Percentiles rank a stretch among this genome's conserved stretches.
phyloP scores from a whole-genome alignment of 2,888 invertebrate species.

The Troglohyphantes excavatus region DNA sequence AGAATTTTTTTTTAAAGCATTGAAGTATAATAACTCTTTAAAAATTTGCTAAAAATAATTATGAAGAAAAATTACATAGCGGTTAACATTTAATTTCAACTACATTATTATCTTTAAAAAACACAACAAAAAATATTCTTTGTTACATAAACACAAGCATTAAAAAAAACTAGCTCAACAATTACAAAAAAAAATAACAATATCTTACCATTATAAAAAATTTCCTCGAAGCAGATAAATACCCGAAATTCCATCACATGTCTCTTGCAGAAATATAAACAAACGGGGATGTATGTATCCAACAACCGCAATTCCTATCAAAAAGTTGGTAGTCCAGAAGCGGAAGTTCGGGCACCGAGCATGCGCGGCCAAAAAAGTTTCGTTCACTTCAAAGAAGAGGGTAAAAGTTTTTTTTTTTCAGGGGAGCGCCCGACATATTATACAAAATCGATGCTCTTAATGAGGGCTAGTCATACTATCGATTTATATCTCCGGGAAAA shows the following conservation, averaged over 20 bases:
- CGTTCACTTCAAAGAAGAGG: slow-evolving; percentile 72
- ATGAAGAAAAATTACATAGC: too few relatives aligned
- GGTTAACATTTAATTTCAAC: too few relatives aligned
- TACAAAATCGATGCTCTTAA: slow-evolving; percentile 65
- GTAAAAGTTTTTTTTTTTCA: slow-evolving; percentile 67
- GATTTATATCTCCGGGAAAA: slow-evolving; percentile 65
- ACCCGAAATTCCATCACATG: slow-evolving; percentile 67
- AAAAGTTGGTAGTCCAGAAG: slow-evolving; percentile 30
- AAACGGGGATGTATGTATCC: slow-evolving; percentile 30
- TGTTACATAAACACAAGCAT: too few relatives aligned
- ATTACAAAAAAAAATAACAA: not conserved
- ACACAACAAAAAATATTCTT: too few relatives aligned
- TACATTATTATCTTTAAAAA: too few relatives aligned
- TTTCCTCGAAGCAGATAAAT: slow-evolving; percentile 3
- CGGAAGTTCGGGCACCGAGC: slow-evolving; percentile 17
- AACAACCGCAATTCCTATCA: slow-evolving; percentile 32
- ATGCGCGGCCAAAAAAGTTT: slow-evolving; percentile 67
- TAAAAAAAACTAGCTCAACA: too few relatives aligned
- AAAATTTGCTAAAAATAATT: too few relatives aligned
- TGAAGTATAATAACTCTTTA: too few relatives aligned
- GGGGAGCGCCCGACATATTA: slow-evolving; percentile 41
- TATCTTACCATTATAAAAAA: slow-evolving; percentile 9
- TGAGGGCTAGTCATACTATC: slow-evolving; percentile 69
- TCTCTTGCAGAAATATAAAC: slow-evolving; percentile 54
- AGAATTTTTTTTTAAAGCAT: too few relatives aligned